A percentile compares a stretch with the other conserved stretches of the same genome.
These are phyloP conservation scores for Neodontobutis hainanensis DNA, from an alignment of 2,113 vertebrate genomes.

Conservation along the genomic window DNA sequence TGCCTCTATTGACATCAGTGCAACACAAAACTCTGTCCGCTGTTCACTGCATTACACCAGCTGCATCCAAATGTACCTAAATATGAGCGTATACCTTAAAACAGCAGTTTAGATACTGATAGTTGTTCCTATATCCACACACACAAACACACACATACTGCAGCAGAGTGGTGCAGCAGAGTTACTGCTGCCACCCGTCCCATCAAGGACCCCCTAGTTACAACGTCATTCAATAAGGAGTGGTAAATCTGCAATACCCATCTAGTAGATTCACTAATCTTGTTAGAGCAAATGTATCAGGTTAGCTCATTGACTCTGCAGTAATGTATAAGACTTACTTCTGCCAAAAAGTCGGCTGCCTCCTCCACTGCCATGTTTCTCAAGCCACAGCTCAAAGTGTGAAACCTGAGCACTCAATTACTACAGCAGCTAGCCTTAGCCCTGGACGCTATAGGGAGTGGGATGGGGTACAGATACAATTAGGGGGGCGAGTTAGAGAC, in stretches of 20 bases:
- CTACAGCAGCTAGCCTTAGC: conserved; percentile 79
- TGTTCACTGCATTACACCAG: background rate
- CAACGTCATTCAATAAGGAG: conserved; percentile 14
- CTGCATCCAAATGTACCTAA: background rate
- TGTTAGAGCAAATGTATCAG: conserved; percentile 2
- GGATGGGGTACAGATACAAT: conserved; percentile 17
- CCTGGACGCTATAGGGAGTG: conserved; percentile 54
- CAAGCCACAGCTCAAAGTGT: conserved; percentile 79
- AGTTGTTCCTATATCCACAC: background rate
- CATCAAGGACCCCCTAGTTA: conserved; percentile 31
- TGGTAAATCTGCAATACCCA: background rate
- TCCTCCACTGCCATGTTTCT: conserved; percentile 93
- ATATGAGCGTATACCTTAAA: conserved; percentile 1
- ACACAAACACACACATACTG: conserved; percentile 46
- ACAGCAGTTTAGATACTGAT: conserved; percentile 1
- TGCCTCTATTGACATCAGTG: conserved; percentile 41
- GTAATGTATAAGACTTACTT: conserved; percentile 85
- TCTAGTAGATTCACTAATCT: conserved; percentile 14
- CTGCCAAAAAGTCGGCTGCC: conserved; percentile 85
- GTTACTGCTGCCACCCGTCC: conserved; percentile 46
- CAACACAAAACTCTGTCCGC: conserved; percentile 31
- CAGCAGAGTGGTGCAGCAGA: conserved; percentile 70
- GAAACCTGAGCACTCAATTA: conserved; percentile 91
- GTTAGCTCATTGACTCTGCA: conserved; percentile 23
- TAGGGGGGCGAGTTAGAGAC: conserved; percentile 6